Evolutionary conservation across 2,888 invertebrate species (phyloP), one percentile per base, ranked within the genome.

Genomic region (Mimachlamys varia): DNA sequence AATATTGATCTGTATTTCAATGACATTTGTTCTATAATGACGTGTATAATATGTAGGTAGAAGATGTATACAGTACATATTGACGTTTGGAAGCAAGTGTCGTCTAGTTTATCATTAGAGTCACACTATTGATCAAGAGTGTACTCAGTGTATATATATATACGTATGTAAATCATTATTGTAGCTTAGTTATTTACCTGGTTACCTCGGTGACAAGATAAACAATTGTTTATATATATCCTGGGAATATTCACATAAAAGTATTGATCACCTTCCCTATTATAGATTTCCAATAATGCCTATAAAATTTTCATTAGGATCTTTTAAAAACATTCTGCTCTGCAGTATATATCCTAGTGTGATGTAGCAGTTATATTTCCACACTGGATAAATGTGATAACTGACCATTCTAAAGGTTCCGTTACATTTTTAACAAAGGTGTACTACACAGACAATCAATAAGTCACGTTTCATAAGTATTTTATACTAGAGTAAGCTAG

Each of bases 241-340:
- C 76, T 19, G 76, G 76, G 12, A 76, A 3, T 33, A 76, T 76
- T 12, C 76, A 27, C 10, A 22, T 76, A 15, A n/a, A 5, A n/a
- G 27, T 76, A 76, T 76, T 33, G 76, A 76, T 76, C 76, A 76
- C 19, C 2, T 27, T 76, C 13, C n/a, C 22, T 7, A 15, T 76
- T 76, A 76, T 76, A 76, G 76, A 76, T 76, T 76, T 76, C 76
- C 76, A 76, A 76, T 76, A 76, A 76, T 22, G 22, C 27, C 13
- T 33, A 76, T 76, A 5, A 76, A 76, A 76, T 27, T 76, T 76
- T 76, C 33, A 76, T 76, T 27, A 76, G 27, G 27, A 33, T 76
- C 10, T 76, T 27, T n/a, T 33, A 76, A 76, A 76, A 19, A 53
- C 53, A 19, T 53, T 53, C 19, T 53, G 17, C 19, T n/a, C n/a